These are phyloP conservation scores for Tringa solitaria DNA, from an alignment of 2,113 vertebrate genomes.

Conservation along the genomic window DNA sequence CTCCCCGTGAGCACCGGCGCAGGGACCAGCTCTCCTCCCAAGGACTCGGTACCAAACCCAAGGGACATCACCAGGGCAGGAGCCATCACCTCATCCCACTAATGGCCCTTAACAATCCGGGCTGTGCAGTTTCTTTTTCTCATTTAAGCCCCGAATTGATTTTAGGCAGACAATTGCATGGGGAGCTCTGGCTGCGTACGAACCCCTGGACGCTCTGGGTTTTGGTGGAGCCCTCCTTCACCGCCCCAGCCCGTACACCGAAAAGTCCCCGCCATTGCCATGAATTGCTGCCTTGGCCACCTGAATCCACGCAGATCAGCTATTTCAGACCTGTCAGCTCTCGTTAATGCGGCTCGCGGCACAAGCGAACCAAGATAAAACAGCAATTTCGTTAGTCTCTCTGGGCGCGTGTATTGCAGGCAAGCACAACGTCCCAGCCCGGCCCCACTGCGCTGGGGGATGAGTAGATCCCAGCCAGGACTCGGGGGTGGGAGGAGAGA, in stretches of 20 bases:
- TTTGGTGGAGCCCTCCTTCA: neutral
- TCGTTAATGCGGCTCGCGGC: constrained; percentile 36
- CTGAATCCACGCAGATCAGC: constrained; percentile 39
- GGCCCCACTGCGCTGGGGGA: neutral
- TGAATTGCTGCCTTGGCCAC: neutral
- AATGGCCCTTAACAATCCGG: neutral
- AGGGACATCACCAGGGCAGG: neutral
- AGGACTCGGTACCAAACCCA: neutral
- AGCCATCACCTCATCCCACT: neutral
- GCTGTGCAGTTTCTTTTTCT: neutral
- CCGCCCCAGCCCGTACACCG: neutral
- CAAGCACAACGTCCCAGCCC: neutral
- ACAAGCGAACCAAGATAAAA: neutral
- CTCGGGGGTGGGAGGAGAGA: neutral
- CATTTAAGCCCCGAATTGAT: neutral
- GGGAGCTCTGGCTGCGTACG: neutral
- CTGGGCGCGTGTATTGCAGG: neutral
- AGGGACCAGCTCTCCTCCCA: neutral
- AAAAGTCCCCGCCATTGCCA: neutral
- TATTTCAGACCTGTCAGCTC: constrained; percentile 67
- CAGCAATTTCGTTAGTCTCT: neutral
- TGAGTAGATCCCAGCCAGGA: neutral
- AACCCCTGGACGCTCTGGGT: neutral
- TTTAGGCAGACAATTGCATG: rapidly evolving
- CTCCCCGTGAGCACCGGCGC: neutral